These are phyloP conservation scores for Perognathus longimembris DNA, from an alignment of 2,113 vertebrate species.

Conservation along the genomic window DNA sequence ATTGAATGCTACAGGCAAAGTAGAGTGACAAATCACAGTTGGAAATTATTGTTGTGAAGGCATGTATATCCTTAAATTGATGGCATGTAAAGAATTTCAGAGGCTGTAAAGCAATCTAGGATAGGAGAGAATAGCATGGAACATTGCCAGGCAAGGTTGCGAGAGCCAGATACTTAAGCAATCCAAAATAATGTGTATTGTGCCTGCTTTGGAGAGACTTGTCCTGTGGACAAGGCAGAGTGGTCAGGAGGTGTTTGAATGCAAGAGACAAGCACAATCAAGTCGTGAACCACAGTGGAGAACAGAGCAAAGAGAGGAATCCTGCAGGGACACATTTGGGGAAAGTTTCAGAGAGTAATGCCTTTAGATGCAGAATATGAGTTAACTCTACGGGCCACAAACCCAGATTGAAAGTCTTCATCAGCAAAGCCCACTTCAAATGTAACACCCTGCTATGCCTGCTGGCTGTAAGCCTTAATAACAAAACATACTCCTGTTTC, in stretches of 20 bases:
- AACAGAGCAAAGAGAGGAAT: not conserved
- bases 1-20: conserved; percentile 2
- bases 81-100: conserved; percentile 44
- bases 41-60: not conserved
- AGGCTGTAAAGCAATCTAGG: not conserved
- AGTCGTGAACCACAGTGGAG: not conserved
- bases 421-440: not conserved
- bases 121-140: not conserved
- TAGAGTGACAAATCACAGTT: conserved; percentile 13
- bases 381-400: not conserved
- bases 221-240: not conserved
- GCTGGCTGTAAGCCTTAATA: not conserved
- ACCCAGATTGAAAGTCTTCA: not conserved
- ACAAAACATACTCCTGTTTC: not conserved
- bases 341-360: not conserved
- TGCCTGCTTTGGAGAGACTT: conserved; percentile 2
- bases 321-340: not conserved
- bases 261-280: not conserved
- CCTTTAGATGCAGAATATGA: not conserved
- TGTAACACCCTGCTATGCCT: too few relatives aligned
- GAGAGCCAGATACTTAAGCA: not conserved
- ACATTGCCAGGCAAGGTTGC: not conserved
- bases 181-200: conserved; percentile 4
- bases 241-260: conserved; percentile 9
- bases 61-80: not conserved